These are phyloP conservation scores for Apodemus agrarius DNA, from an alignment of 2,797 vertebrate species.

Conservation along the genomic window DNA sequence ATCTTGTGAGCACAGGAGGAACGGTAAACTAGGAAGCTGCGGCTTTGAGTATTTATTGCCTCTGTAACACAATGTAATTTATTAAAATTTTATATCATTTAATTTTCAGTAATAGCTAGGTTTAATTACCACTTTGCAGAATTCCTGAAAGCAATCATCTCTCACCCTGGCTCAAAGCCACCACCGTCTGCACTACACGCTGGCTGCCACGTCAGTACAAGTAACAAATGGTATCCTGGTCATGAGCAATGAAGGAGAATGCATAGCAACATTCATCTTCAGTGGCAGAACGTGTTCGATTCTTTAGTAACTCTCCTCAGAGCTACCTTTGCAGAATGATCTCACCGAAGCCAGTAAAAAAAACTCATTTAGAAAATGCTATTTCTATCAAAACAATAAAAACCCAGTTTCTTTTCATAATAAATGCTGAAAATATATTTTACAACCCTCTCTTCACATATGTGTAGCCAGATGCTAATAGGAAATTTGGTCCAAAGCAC, in stretches of 20 bases:
- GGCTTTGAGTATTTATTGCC: not conserved
- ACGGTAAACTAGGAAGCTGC: not conserved
- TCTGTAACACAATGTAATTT: slow-evolving; percentile 22
- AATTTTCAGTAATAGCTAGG: slow-evolving; percentile 27
- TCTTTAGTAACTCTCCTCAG: slow-evolving; percentile 35
- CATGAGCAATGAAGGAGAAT: not conserved
- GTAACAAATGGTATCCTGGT: not conserved
- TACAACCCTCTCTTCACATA: not conserved
- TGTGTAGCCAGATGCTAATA: not conserved
- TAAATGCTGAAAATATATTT: not conserved
- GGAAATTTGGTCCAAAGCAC: not conserved
- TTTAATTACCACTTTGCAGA: slow-evolving; percentile 55
- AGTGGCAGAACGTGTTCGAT: not conserved
- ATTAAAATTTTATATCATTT: slow-evolving; percentile 11
- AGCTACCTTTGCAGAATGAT: not conserved
- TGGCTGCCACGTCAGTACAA: not conserved
- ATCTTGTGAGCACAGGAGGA: not conserved
- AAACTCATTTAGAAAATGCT: not conserved
- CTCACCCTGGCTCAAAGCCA: not conserved
- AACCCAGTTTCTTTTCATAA: not conserved
- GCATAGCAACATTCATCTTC: not conserved
- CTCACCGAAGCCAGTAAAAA: slow-evolving; percentile 10
- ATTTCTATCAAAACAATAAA: slow-evolving; percentile 16
- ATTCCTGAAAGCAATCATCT: slow-evolving; percentile 30
- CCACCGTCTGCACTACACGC: not conserved